Evolutionary conservation across 1,140 invertebrate genomes (phyloP).

Genomic region (Drosophila saltans): DNA sequence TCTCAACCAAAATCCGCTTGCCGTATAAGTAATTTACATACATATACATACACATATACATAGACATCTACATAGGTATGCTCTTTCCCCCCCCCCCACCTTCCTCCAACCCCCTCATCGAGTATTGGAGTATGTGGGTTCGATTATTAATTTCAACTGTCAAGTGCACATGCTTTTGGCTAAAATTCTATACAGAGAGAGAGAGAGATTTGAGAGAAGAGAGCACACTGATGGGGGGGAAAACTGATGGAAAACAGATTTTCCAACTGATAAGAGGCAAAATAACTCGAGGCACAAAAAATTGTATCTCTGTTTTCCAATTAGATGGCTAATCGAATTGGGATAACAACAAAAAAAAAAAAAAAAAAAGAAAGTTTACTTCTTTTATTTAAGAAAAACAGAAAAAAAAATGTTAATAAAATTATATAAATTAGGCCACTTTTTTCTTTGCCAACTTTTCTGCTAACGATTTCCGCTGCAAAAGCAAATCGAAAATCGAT

Average conservation of each 20-base stretch:
- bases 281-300: slow-evolving; percentile 3
- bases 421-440: not conserved
- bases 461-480: slow-evolving; percentile 10
- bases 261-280: slow-evolving; percentile 3
- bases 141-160: slow-evolving; percentile 45
- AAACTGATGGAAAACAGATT: not conserved
- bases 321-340: not conserved
- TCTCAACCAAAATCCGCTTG: not conserved
- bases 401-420: not conserved
- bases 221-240: no score
- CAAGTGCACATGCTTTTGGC: slow-evolving; percentile 41
- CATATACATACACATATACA: not conserved
- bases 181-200: slow-evolving; percentile 1
- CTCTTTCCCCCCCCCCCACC: not conserved
- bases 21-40: slow-evolving; percentile 8
- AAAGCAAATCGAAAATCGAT: slow-evolving; percentile 69
- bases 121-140: slow-evolving; percentile 11
- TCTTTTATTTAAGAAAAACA: no score
- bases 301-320: not conserved
- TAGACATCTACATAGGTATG: no score
- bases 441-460: not conserved
- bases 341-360: no score
- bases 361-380: not conserved
- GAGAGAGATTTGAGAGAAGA: not conserved
- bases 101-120: not conserved